phyloP scores from a whole-genome alignment of 2,888 invertebrate genomes.

The Apantesis nais region DNA sequence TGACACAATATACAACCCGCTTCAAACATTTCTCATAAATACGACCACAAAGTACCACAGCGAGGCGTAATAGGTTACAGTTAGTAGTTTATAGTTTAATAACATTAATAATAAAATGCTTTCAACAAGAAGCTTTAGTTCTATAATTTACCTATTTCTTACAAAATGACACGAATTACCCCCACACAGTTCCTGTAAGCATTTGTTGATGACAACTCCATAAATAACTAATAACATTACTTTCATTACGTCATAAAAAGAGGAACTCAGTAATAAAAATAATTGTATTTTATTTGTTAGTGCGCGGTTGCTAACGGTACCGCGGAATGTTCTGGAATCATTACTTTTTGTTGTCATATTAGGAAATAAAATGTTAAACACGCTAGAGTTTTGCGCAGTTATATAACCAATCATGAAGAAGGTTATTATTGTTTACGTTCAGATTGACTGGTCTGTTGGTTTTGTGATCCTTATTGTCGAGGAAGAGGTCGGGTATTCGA shows the following conservation, averaged over 20 bases:
- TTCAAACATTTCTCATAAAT: no score
- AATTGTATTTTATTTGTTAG: constrained; percentile 27
- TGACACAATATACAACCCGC: no score
- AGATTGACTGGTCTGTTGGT: neutral
- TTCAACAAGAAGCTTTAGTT: neutral
- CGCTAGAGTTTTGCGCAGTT: constrained; percentile 23
- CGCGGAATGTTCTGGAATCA: constrained; percentile 13
- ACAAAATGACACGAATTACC: neutral
- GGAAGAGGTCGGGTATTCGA: no score
- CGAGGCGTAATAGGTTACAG: no score
- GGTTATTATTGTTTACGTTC: constrained; percentile 22
- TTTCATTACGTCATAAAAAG: constrained; percentile 41
- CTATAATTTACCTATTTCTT: neutral
- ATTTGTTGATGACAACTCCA: constrained; percentile 1
- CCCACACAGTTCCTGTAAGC: neutral
- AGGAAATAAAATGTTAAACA: constrained; percentile 25
- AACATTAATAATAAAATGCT: neutral
- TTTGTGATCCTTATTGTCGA: no score
- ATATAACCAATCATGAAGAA: constrained; percentile 12
- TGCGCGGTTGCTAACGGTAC: constrained; percentile 21
- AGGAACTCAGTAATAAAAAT: constrained; percentile 29
- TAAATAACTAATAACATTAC: constrained; percentile 33
- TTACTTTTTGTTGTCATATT: constrained; percentile 25
- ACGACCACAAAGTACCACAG: no score
- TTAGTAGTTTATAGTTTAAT: no score